These are phyloP conservation scores for Trypoxylon attenuatum DNA, from an alignment of 2,888 invertebrate genomes.

Conservation along the genomic window DNA sequence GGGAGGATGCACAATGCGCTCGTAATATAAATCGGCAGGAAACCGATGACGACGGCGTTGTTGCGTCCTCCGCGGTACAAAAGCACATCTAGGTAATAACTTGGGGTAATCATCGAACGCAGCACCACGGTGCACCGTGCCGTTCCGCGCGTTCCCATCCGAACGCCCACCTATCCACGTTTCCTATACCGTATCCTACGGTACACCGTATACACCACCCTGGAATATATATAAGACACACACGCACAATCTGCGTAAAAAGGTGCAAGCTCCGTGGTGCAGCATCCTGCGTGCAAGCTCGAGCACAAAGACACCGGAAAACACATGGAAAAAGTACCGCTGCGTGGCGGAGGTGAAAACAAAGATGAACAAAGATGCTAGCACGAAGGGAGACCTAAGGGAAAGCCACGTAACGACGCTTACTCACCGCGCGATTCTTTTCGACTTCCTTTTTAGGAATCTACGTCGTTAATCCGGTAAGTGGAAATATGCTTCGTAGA, in stretches of 20 bases:
- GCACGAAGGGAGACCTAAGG: too few relatives aligned
- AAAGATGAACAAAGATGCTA: constrained; percentile 1
- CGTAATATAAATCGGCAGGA: constrained; percentile 46
- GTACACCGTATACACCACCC: too few relatives aligned
- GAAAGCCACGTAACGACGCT: too few relatives aligned
- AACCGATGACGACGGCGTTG: constrained; percentile 37
- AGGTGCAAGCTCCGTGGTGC: neutral
- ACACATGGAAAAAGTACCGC: neutral
- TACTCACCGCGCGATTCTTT: neutral
- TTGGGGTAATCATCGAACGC: constrained; percentile 67
- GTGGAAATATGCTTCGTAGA: too few relatives aligned
- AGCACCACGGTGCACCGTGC: neutral
- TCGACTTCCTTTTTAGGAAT: neutral
- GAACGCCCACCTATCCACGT: constrained; percentile 21
- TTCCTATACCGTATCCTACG: neutral
- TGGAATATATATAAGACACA: neutral
- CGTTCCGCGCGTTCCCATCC: neutral
- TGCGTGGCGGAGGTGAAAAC: neutral
- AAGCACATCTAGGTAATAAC: constrained; percentile 64
- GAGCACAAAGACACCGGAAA: constrained; percentile 1
- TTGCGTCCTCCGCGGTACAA: constrained; percentile 51
- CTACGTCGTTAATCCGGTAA: neutral
- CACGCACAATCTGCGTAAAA: neutral
- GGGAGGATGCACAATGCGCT: constrained; percentile 39
- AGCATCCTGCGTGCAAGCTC: neutral